Evolutionary conservation across 2,797 vertebrate species (phyloP), one percentile per base, ranked within the genome.

Genomic region (Sternotherus odoratus): DNA sequence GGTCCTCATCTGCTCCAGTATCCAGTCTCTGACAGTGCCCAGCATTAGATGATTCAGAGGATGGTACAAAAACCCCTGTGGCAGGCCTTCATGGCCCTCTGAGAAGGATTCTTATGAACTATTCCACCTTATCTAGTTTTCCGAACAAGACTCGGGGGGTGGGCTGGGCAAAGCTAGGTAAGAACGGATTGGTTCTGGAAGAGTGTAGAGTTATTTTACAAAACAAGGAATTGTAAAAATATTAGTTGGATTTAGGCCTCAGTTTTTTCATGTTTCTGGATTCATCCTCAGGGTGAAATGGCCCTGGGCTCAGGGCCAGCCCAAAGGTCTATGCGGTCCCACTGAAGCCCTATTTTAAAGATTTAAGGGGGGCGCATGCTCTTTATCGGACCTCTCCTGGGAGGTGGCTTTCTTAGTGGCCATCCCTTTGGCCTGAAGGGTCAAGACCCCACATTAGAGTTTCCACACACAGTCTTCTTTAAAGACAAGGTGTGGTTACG

Each of bases 31-130:
- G 63, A 74, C 36, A 69, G 78, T 3, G 36, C 19, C 66, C 16
- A 30, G 17, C 13, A 84, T 51, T 5, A 30, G 43, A 24, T 12
- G 39, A 28, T 69, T 60, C 56, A 28, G 86, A 77, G 30, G 23
- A 43, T 8, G 2, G 50, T 15, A 17, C 39, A 60, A 54, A 2
- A 46, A 54, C 24, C 0, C 1, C 11, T 33, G 48, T 33, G 1
- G 0, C 7, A 33, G 17, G 24, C 66, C 23, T 11, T 51, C 15
- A 0, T 43, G 75, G 8, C 21, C 63, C n/a, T 69, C 33, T 21
- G 8, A 36, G n/a, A n/a, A n/a, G n/a, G n/a, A n/a, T n/a, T n/a
- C n/a, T n/a, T n/a, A n/a, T n/a, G n/a, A 57, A 28, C 26, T 28
- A 57, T 30, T 57, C 26, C 26, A 30, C 26, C 54, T 56, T 56